Evolutionary conservation across 2,113 vertebrate genomes (phyloP).

Genomic region (Marmota monax): DNA sequence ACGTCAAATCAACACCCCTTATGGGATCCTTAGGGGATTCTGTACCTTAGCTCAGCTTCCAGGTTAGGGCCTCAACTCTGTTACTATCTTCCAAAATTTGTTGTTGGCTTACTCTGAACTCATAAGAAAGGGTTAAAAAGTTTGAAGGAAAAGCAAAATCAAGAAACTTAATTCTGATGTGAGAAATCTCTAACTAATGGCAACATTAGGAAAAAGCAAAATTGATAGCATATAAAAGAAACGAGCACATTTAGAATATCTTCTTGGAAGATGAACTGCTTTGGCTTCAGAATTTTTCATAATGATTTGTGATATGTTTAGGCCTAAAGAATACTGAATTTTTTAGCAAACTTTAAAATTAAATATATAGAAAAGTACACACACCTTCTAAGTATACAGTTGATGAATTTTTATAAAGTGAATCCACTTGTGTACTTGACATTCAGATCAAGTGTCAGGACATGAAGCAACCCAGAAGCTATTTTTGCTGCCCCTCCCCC

Average conservation of each 20-base stretch:
- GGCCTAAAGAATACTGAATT: not conserved
- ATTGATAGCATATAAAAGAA: not conserved
- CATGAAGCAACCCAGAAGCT: not conserved
- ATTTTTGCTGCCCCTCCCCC: not conserved
- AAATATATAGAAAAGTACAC: not conserved
- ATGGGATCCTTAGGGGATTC: not conserved
- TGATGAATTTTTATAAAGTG: not conserved
- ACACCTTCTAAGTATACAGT: not conserved
- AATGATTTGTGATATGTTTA: constrained; percentile 34
- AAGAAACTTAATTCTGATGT: not conserved
- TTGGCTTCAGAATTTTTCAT: not conserved
- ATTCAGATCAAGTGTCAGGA: not conserved
- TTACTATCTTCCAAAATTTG: not conserved
- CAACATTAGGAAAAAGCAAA: not conserved
- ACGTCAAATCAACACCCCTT: not conserved
- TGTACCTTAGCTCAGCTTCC: not conserved
- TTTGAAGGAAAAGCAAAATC: not conserved
- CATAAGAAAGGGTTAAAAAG: not conserved
- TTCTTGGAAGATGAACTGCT: not conserved
- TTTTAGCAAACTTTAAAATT: not conserved
- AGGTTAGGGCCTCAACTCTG: not conserved
- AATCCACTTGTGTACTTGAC: not conserved
- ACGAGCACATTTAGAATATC: not conserved
- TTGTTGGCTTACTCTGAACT: not conserved
- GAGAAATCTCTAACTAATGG: not conserved